Evolutionary conservation across 2,888 invertebrate species (phyloP), one percentile per base, ranked within the genome.

Genomic region (Epirrita christyi): DNA sequence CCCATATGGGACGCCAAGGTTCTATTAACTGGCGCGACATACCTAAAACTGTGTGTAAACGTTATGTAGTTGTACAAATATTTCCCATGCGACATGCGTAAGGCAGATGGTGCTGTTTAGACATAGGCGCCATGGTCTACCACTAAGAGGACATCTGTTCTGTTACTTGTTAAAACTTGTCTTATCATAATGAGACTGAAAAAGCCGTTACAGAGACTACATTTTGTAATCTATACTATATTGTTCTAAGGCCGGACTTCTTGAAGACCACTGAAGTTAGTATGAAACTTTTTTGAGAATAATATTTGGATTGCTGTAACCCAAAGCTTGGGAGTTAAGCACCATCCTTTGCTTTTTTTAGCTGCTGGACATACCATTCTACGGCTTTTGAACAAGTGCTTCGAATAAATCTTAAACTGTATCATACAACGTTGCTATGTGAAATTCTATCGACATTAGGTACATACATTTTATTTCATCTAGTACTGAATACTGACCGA

Each of bases 1-100:
- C 71, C 76, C 86, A 85, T 81, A 85, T 86, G 83, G 74, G 73
- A 64, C 61, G 59, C 66, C 86, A 85, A 86, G 85, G 85, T 66
- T 71, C 63, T 9, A 38, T 14, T 43, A 52, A 50, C 59, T 48
- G 29, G 47, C 48, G 40, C 38, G 47, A 53, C 54, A 50, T 56
- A 40, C 38, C 49, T 41, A 45, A 46, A 43, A 50, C 46, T 45
- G 44, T 44, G 53, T 32, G 34, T 43, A 37, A 36, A 38, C 3
- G 38, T 38, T 32, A 0, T 9, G 32, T 9, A 9, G 59, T 43
- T 55, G 56, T 45, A 51, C 55, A 66, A 67, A 67, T 56, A 67
- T 59, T 67, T 63, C 64, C 67, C 67, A 67, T 64, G 61, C 21
- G 49, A 42, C 53, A 56, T 42, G 50, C 47, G 52, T 11, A 13